A percentile compares a stretch with the other conserved stretches of the same genome.
Conservation (phyloP, 2,888 invertebrate species). For the Xylota sylvarum region DNA sequence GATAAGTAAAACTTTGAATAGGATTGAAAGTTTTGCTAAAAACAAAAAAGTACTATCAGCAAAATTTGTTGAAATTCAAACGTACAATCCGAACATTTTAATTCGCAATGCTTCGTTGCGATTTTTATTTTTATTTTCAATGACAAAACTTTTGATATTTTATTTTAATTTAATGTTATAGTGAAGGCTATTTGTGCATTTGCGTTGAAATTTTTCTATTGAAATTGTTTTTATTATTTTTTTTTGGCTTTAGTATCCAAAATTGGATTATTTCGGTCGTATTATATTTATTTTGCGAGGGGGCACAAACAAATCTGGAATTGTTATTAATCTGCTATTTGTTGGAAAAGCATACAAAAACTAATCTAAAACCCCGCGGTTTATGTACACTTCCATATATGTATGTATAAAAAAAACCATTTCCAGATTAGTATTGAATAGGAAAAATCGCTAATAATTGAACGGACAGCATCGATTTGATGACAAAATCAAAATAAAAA, state of each 20-base stretch:
- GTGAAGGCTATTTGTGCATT: background rate
- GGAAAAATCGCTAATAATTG: slow-evolving; percentile 28
- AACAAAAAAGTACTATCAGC: background rate
- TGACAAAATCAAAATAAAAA: slow-evolving; percentile 24
- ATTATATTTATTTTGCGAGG: background rate
- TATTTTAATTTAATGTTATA: background rate
- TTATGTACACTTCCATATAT: background rate
- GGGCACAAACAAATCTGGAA: background rate
- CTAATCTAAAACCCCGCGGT: background rate
- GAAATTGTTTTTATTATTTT: background rate
- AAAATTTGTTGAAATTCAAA: background rate
- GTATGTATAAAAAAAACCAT: background rate
- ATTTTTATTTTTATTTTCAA: background rate
- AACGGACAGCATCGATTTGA: slow-evolving; percentile 24
- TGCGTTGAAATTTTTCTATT: slow-evolving; percentile 10
- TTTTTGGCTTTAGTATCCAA: background rate
- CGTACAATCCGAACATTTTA: slow-evolving; percentile 9
- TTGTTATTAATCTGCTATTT: slow-evolving; percentile 15
- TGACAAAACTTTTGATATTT: slow-evolving; percentile 6
- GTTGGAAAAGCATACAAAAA: background rate
- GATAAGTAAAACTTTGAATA: slow-evolving; percentile 5
- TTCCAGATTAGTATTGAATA: slow-evolving; percentile 19
- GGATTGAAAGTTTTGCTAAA: background rate
- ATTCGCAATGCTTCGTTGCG: slow-evolving; percentile 22
- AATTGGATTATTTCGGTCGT: slow-evolving; percentile 22